Evolutionary conservation across 2,113 vertebrate genomes (phyloP).

Genomic region (Clarias batrachus): DNA sequence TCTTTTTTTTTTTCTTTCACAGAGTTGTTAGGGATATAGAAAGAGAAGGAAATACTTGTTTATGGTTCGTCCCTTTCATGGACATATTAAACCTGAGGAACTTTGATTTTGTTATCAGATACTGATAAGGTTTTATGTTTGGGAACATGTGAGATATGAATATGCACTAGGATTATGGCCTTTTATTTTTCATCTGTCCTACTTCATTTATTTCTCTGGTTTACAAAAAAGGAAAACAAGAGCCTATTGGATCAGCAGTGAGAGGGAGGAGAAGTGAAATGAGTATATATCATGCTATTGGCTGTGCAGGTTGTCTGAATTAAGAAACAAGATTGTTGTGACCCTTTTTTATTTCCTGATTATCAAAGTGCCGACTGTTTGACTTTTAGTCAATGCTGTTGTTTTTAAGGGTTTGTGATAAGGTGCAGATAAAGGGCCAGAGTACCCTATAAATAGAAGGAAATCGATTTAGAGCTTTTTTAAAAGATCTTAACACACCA

Average conservation of each 20-base stretch:
- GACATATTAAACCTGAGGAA: neutral
- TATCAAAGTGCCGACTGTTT: constrained; percentile 12
- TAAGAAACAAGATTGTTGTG: neutral
- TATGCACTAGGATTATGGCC: constrained; percentile 6
- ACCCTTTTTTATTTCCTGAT: neutral
- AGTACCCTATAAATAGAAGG: neutral
- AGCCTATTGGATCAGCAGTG: neutral
- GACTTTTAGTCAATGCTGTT: constrained; percentile 3
- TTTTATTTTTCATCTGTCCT: neutral
- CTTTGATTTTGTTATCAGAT: constrained; percentile 10
- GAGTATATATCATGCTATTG: neutral
- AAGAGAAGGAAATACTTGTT: neutral
- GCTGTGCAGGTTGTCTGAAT: neutral
- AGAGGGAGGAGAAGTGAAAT: neutral
- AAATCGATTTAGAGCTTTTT: neutral
- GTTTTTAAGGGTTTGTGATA: constrained; percentile 4
- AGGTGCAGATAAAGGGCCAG: neutral
- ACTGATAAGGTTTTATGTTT: constrained; percentile 27
- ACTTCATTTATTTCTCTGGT: neutral
- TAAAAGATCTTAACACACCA: neutral
- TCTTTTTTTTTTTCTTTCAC: neutral
- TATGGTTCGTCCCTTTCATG: neutral
- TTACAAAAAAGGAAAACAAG: neutral
- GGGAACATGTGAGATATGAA: constrained; percentile 16
- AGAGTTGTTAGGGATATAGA: neutral